Evolutionary conservation across 2,113 vertebrate species (phyloP).

Genomic region (Sylvicapra grimmia): DNA sequence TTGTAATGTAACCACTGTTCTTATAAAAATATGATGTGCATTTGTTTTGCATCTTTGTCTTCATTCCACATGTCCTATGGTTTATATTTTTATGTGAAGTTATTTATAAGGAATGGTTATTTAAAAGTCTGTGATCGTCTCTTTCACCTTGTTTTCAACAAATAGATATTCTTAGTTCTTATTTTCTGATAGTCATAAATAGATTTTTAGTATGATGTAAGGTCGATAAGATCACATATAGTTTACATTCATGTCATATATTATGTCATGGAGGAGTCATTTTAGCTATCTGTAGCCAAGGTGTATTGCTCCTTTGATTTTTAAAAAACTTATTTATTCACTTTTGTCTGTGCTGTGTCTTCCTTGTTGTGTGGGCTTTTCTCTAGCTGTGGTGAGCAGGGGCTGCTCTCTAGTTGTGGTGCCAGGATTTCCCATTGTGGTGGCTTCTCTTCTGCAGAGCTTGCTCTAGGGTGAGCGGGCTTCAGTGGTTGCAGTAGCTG

Average conservation of each 20-base stretch:
- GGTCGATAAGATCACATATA: neutral
- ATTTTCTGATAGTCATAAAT: neutral
- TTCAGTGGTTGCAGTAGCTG: rapidly evolving
- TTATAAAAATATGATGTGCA: constrained; percentile 45
- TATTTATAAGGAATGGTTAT: neutral
- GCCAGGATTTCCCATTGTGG: rapidly evolving
- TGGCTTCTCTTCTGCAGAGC: neutral
- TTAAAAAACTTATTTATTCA: neutral
- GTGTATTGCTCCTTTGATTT: constrained; percentile 1
- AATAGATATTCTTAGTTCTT: neutral
- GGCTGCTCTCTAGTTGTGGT: neutral
- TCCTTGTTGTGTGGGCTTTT: neutral
- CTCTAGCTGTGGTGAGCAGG: neutral
- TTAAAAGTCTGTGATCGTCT: neutral
- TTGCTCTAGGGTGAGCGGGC: neutral
- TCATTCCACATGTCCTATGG: constrained; percentile 53
- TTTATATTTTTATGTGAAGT: neutral
- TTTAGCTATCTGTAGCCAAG: neutral
- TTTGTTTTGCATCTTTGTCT: constrained; percentile 67
- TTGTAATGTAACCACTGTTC: constrained; percentile 52
- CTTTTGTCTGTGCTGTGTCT: neutral
- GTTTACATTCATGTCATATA: neutral
- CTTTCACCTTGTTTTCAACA: neutral
- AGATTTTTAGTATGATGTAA: neutral
- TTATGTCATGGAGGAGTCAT: neutral